Evolutionary conservation across 2,797 vertebrate species (phyloP).

Genomic region (Enteromius argenteus): DNA sequence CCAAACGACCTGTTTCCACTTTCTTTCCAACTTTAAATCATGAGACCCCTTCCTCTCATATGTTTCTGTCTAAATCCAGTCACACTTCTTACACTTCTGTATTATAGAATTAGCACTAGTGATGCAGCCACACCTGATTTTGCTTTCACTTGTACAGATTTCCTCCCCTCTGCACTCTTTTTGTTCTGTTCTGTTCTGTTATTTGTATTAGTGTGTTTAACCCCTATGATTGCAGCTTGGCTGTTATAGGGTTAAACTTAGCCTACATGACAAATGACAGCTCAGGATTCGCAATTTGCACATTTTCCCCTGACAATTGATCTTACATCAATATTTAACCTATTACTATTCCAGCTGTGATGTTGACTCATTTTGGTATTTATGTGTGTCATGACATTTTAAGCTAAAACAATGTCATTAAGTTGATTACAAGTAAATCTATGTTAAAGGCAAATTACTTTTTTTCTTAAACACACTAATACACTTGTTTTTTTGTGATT

Average conservation of each 20-base stretch:
- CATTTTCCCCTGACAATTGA: neutral
- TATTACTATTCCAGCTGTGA: neutral
- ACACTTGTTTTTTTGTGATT: neutral
- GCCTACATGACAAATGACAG: conserved; percentile 3
- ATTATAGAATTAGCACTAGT: neutral
- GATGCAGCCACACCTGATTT: conserved; percentile 20
- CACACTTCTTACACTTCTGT: conserved; percentile 6
- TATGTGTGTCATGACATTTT: neutral
- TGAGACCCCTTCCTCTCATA: neutral
- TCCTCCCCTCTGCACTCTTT: conserved; percentile 66
- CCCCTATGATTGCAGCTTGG: neutral
- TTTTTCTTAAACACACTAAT: conserved; percentile 20
- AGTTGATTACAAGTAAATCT: conserved; percentile 6
- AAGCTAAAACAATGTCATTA: neutral
- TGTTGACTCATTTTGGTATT: neutral
- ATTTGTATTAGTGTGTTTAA: conserved; percentile 46
- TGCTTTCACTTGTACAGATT: conserved; percentile 58
- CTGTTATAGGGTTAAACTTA: neutral
- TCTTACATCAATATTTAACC: neutral
- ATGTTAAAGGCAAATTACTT: neutral
- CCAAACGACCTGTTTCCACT: conserved; percentile 1
- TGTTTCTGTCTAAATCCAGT: conserved; percentile 5
- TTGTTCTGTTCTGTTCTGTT: neutral
- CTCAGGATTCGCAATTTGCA: neutral
- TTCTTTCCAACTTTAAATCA: conserved; percentile 10